Evolutionary conservation across 2,113 vertebrate genomes (phyloP), one percentile per base, ranked within the genome.

Genomic region (Marmota monax): DNA sequence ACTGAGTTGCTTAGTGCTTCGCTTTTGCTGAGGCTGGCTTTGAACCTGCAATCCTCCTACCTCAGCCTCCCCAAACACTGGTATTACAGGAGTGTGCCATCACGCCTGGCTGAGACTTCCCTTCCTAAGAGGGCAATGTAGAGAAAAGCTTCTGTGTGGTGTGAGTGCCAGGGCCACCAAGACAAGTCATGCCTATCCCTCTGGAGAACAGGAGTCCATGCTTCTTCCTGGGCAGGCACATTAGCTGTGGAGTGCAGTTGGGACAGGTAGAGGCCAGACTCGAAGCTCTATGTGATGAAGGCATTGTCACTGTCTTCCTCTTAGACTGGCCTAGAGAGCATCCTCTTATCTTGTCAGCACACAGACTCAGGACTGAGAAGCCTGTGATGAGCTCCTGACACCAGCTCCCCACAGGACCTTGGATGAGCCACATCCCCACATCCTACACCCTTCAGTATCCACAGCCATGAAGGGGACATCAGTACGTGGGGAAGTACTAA

Each of bases 191-290:
- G 39, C 48, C 53, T 56, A 61, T 1, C 69, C 45, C 69, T 48
- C 3, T 4, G 11, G 32, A 20, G 34, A 29, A 22, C 0, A 12
- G n/a, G 17, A 29, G 20, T 3, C 1, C 25, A 45, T 27, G 23
- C 39, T 56, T 53, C 69, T 32, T 77, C 29, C n/a, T 0, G 17
- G 18, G 9, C 53, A n/a, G 18, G 53, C 42, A 32, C 51, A 11
- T 32, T 4, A 2, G 18, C 76, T 8, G 1, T 25, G 17, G 12
- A 8, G 67, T 12, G 34, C 42, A 27, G 77, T 27, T 10, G 5
- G 34, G 22, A 27, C 2, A 6, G 4, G 20, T 0, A 25, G 20
- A 53, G 29, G 22, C 34, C 17, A 3, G 8, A 27, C 58, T 0
- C 7, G 23, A 29, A 42, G 5, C 29, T 65, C n/a, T 8, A 34